phyloP scores from a whole-genome alignment of 2,888 invertebrate genomes.

The Trisateles emortualis region DNA sequence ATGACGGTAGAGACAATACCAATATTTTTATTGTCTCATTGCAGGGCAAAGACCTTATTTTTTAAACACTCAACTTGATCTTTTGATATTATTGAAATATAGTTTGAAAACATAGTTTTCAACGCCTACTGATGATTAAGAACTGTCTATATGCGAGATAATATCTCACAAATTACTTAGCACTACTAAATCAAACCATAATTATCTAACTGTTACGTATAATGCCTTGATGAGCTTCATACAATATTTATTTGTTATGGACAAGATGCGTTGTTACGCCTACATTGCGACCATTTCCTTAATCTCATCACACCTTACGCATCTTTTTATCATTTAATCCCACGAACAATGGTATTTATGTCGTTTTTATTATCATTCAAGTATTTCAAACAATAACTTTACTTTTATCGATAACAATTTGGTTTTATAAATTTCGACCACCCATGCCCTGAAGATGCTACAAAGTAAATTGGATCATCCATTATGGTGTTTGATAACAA shows the following conservation, averaged over 20 bases:
- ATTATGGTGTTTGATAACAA: slow-evolving; percentile 29
- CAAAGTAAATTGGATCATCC: slow-evolving; percentile 35
- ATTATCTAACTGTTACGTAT: no score
- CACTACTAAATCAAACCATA: no score
- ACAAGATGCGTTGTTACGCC: background rate
- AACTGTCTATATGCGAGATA: no score
- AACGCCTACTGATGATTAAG: no score
- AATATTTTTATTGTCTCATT: no score
- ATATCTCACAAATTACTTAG: no score
- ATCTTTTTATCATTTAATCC: slow-evolving; percentile 30
- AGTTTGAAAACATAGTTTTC: no score
- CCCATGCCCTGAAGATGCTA: slow-evolving; percentile 23
- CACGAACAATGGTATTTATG: slow-evolving; percentile 37
- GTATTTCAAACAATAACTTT: slow-evolving; percentile 37
- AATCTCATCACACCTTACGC: slow-evolving; percentile 20
- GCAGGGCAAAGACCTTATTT: no score
- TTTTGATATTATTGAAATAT: no score
- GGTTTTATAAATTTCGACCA: slow-evolving; percentile 41
- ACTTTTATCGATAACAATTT: slow-evolving; percentile 36
- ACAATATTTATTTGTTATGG: background rate
- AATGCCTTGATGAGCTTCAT: no score
- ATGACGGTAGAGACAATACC: background rate
- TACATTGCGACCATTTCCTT: slow-evolving; percentile 9
- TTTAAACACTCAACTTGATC: no score
- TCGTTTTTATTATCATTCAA: slow-evolving; percentile 30